A percentile compares a stretch with the other conserved stretches of the same genome.
phyloP scores from a whole-genome alignment of 2,113 vertebrate species.

The Laticauda colubrina region DNA sequence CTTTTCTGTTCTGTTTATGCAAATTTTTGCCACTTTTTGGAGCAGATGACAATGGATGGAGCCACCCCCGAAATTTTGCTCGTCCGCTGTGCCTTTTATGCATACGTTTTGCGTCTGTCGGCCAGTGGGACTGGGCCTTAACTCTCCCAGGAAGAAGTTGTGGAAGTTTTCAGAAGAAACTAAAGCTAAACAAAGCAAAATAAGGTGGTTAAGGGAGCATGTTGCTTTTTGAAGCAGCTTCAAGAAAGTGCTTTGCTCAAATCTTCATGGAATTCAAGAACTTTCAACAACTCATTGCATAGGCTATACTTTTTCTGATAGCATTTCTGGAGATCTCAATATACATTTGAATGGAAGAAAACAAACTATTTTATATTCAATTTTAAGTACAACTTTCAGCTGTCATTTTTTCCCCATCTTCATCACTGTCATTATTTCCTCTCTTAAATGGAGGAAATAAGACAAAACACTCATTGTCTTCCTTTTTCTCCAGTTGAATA shows the following conservation, averaged over 20 bases:
- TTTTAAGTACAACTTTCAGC: slow-evolving; percentile 34
- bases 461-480: slow-evolving; percentile 59
- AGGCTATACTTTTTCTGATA: neutral
- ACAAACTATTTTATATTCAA: neutral
- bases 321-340: neutral
- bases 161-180: neutral
- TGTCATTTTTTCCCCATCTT: neutral
- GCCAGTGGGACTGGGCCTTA: too few relatives aligned
- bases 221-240: neutral
- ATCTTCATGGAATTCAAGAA: neutral
- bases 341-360: slow-evolving; percentile 16
- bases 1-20: too few relatives aligned
- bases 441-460: slow-evolving; percentile 61
- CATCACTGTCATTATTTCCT: slow-evolving; percentile 51
- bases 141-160: neutral
- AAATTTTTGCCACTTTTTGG: too few relatives aligned
- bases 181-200: neutral
- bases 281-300: neutral
- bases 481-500: slow-evolving; percentile 67
- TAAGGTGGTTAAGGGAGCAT: neutral
- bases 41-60: too few relatives aligned
- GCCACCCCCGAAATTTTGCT: too few relatives aligned
- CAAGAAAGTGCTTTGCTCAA: neutral
- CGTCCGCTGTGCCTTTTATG: too few relatives aligned
- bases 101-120: too few relatives aligned